These are phyloP conservation scores for Poecilia gillii DNA, from an alignment of 2,797 vertebrate genomes.

Conservation along the genomic window DNA sequence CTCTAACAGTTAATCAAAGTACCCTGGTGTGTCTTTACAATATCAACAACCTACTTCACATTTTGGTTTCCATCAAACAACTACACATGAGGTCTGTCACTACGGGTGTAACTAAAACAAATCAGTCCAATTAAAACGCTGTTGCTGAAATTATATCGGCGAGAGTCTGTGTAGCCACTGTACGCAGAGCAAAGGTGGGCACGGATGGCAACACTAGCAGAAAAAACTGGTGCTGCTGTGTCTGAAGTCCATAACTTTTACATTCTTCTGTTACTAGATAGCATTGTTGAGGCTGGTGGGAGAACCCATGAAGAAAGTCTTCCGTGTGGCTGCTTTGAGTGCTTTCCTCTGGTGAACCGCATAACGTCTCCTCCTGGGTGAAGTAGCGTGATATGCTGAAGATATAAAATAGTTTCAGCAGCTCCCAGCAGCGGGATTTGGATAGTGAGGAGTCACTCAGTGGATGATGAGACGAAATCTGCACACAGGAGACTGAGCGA, in stretches of 20 bases:
- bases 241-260: constrained; percentile 84
- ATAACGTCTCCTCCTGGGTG: constrained; percentile 65
- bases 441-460: constrained; percentile 46
- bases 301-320: constrained; percentile 76
- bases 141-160: constrained; percentile 71
- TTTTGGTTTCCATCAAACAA: neutral
- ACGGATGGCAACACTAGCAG: constrained; percentile 81
- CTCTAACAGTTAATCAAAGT: constrained; percentile 4
- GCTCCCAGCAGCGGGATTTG: constrained; percentile 76
- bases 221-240: constrained; percentile 84
- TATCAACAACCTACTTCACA: neutral
- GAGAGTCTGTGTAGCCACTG: constrained; percentile 84
- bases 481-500: constrained; percentile 82
- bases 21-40: constrained; percentile 6
- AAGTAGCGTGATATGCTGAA: constrained; percentile 85
- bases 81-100: neutral
- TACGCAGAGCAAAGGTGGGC: constrained; percentile 85
- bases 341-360: constrained; percentile 51
- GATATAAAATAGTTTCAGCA: constrained; percentile 86
- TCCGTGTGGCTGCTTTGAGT: constrained; percentile 55
- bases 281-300: constrained; percentile 85
- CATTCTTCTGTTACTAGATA: constrained; percentile 85
- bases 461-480: constrained; percentile 4
- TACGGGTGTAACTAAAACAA: neutral
- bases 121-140: constrained; percentile 67